Base-by-base conservation (phyloP, 2,113 vertebrate species). In the Solea solea region DNA sequence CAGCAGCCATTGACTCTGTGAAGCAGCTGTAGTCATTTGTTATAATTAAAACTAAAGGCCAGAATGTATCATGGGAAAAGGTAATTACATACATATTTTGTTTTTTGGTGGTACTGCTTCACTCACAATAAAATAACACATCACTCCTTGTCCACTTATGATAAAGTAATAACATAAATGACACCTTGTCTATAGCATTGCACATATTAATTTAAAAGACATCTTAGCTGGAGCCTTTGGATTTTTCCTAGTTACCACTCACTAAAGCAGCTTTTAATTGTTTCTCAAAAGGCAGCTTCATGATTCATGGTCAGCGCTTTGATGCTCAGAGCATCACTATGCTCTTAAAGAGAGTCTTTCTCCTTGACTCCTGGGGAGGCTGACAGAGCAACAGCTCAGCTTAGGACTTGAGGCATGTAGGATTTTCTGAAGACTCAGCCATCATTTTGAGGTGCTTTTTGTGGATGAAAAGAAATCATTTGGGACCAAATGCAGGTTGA, bases 241-340 rank as follows among this genome's bases (percentile, higher is more conserved):
- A 44, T 16, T 11, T 25, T 67, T 25, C 5, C 0, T 56, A 45
- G 54, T 54, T 21, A 25, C 54, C 48, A 9, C 46, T 39, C 12
- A 8, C 6, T 12, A 50, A 45, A 8, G 5, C 46, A 9, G 40
- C 8, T 21, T 55, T 10, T 71, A 40, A 39, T 59, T 64, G 39
- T 4, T 45, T 21, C 34, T 69, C 15, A 41, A 69, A 72, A 73
- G 15, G 62, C 64, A 50, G 39, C 52, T 9, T 34, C 21, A 34
- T 52, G 68, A 61, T 59, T 58, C 21, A 7, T 3, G 0, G 34
- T 49, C 72, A 44, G 21, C n/a, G 10, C 14, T 81, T 56, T 65
- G 71, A 78, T 63, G 59, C 57, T 70, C 49, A 45, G 52, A 76
- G 64, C 78, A 40, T 64, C 34, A 7, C 70, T 67, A 3, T 69